Conservation (phyloP, 2,888 invertebrate species). For the Anthrax anthrax region DNA sequence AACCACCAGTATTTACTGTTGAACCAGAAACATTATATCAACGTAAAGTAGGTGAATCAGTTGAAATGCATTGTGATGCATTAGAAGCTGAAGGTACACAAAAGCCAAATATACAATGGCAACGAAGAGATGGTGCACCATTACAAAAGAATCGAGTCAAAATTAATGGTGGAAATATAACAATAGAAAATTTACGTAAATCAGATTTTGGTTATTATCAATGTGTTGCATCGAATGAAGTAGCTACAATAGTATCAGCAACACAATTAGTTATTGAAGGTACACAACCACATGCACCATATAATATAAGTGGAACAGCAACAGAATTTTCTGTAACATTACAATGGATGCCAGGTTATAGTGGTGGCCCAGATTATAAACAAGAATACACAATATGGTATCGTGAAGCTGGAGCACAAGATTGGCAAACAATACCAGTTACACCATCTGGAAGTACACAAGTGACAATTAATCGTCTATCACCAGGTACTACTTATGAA, state of each 20-base stretch:
- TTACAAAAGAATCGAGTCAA: constrained; percentile 68
- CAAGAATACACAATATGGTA: constrained; percentile 95
- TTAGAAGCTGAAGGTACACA: constrained; percentile 84
- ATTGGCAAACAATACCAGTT: constrained; percentile 89
- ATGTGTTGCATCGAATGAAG: constrained; percentile 89
- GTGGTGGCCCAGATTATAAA: constrained; percentile 87
- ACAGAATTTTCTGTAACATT: constrained; percentile 83
- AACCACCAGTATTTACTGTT: constrained; percentile 81
- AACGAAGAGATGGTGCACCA: constrained; percentile 67
- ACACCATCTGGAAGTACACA: constrained; percentile 80
- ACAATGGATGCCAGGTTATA: constrained; percentile 89
- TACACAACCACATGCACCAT: constrained; percentile 93
- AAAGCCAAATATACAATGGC: constrained; percentile 82
- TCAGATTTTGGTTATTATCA: constrained; percentile 92
- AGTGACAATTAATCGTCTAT: constrained; percentile 79
- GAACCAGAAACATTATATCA: constrained; percentile 88
- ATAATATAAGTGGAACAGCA: constrained; percentile 81
- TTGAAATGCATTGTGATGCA: constrained; percentile 91
- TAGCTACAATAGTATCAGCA: constrained; percentile 83
- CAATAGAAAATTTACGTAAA: constrained; percentile 71
- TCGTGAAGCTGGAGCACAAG: constrained; percentile 70
- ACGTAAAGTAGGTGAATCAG: constrained; percentile 75
- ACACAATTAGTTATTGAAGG: constrained; percentile 85
- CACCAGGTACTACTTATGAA: constrained; percentile 84
- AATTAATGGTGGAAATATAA: constrained; percentile 75